phyloP scores from a whole-genome alignment of 2,113 vertebrate genomes.

The Thalassarche chlororhynchos region DNA sequence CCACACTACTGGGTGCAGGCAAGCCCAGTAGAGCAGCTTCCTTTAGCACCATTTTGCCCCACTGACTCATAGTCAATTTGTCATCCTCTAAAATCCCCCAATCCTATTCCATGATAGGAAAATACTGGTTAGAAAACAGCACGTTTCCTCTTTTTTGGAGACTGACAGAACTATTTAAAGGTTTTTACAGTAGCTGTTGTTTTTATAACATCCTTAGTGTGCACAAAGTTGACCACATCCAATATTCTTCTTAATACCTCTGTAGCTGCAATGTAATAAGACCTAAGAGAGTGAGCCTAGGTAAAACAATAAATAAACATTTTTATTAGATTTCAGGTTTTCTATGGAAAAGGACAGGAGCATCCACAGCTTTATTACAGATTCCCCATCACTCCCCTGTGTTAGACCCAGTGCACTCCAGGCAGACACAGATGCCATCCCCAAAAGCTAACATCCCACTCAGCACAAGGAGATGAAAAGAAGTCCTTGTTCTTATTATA shows the following conservation, averaged over 20 bases:
- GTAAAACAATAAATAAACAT: neutral
- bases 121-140: neutral
- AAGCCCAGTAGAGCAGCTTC: neutral
- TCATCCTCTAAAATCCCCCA: slow-evolving; percentile 58
- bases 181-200: neutral
- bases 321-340: neutral
- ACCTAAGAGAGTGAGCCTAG: neutral
- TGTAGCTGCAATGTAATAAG: neutral
- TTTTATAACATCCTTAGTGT: neutral
- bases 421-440: neutral
- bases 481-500: neutral
- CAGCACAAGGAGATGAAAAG: neutral
- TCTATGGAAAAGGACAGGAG: neutral
- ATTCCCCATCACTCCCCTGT: neutral
- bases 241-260: neutral
- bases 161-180: slow-evolving; percentile 48
- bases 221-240: neutral
- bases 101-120: slow-evolving; percentile 40
- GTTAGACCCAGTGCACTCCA: neutral
- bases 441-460: neutral
- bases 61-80: slow-evolving; percentile 54
- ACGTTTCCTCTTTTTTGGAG: slow-evolving; percentile 49
- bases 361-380: neutral
- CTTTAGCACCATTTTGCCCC: neutral
- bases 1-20: neutral